Conservation (phyloP, 2,113 vertebrate species). For the Callocephalon fimbriatum region DNA sequence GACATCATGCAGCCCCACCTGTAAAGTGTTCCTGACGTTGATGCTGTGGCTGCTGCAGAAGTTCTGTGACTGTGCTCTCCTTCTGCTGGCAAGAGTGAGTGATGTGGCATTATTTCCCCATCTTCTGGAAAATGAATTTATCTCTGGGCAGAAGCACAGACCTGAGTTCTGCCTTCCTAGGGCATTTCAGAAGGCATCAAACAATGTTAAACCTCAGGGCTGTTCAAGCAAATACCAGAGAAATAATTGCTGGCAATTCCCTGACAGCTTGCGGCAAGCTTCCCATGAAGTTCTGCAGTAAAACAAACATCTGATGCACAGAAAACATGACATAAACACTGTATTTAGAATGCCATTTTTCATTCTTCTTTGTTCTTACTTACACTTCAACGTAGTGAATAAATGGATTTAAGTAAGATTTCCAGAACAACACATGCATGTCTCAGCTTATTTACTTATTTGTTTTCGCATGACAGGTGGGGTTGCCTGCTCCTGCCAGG, state of each 20-base stretch:
- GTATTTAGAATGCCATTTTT: neutral
- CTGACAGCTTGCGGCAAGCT: neutral
- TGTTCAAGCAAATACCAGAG: slow-evolving; percentile 29
- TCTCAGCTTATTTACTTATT: neutral
- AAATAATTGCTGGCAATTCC: slow-evolving; percentile 30
- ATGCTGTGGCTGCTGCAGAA: accelerated
- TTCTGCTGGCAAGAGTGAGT: neutral
- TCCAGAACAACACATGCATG: neutral
- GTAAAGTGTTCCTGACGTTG: accelerated
- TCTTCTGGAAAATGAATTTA: neutral
- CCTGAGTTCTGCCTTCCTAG: neutral
- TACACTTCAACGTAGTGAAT: neutral
- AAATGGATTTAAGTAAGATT: neutral
- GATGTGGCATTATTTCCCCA: neutral
- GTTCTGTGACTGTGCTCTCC: neutral
- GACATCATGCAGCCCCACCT: neutral
- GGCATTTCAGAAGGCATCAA: neutral
- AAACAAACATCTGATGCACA: neutral
- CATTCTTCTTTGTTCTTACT: neutral
- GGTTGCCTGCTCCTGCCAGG: neutral
- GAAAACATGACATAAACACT: neutral
- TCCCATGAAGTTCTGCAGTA: neutral
- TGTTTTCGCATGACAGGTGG: neutral
- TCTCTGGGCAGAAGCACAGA: neutral
- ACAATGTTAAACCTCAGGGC: neutral